Evolutionary conservation across 2,113 vertebrate genomes (phyloP).

Genomic region (Agapornis roseicollis): DNA sequence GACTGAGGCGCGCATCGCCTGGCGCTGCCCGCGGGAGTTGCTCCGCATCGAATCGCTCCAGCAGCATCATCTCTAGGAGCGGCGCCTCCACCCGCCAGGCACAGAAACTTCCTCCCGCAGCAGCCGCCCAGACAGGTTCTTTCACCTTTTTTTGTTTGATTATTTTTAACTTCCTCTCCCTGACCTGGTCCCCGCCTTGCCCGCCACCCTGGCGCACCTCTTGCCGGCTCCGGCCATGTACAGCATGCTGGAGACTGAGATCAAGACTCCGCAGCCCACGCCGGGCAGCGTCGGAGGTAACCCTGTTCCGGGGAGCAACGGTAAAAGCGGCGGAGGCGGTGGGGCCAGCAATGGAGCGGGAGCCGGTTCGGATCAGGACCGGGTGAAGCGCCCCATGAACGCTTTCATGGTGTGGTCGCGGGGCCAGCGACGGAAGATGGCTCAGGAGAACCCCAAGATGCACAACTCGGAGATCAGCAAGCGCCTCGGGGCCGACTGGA

Average conservation of each 20-base stretch:
- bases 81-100: neutral
- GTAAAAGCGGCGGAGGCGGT: constrained; percentile 62
- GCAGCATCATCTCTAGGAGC: neutral
- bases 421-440: constrained; percentile 96
- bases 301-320: constrained; percentile 68
- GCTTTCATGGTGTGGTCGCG: constrained; percentile 99
- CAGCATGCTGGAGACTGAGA: constrained; percentile 93
- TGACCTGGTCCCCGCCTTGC: constrained; percentile 59
- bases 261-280: constrained; percentile 85
- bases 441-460: constrained; percentile 98
- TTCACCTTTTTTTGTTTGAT: fast-evolving
- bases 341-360: constrained; percentile 64
- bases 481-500: constrained; percentile 96
- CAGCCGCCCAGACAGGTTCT: neutral
- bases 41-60: neutral
- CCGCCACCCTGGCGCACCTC: constrained; percentile 72
- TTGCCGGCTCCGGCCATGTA: constrained; percentile 85
- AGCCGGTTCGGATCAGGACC: constrained; percentile 83
- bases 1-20: neutral
- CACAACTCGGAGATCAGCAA: constrained; percentile 99
- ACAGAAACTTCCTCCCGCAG: neutral
- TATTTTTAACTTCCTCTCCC: neutral
- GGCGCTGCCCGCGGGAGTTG: neutral
- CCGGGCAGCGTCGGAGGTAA: constrained; percentile 71
- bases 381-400: constrained; percentile 97